Evolutionary conservation across 64 coral and sea anemone genomes (phyloP), one percentile per base, ranked within the genome.

Genomic region (Porites lutea): DNA sequence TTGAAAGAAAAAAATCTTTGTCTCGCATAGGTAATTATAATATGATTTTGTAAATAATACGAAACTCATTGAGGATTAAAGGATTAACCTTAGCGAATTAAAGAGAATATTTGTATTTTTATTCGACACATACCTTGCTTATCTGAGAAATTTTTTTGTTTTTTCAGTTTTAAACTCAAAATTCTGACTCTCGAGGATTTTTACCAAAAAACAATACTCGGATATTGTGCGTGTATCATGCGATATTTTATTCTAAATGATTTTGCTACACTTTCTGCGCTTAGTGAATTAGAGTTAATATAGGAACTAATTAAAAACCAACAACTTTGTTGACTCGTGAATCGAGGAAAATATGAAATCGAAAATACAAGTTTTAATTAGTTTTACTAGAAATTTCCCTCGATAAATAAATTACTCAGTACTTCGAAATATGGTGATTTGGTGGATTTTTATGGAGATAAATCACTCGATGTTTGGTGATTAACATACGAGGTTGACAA

Each of bases 291-390:
- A 78, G 50, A 22, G n/a, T 11, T 23, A 57, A 55, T n/a, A 27
- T 11, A 23, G 18, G 19, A 78, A 78, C 50, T 78, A 55, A 27
- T 55, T 55, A 51, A 78, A 78, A 78, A 78, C 50, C 75, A 78
- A 55, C 19, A 23, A 19, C 11, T 78, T 52, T 54, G 49, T 78
- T 20, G 51, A 52, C 48, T 51, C 15, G 47, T 10, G 48, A 57
- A 78, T 21, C 53, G 16, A 78, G 22, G 8, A 55, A 78, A 53
- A 57, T 4, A 53, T 8, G 10, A 21, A n/a, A 78, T 55, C 57
- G n/a, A 23, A 78, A 55, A 27, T 51, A 37, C 2, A 50, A 57
- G 6, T 55, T 78, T 4, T 44, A 70, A n/a, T 57, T 4, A 65
- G 18, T 65, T 65, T 65, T 65, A 65, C 62, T 5, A 13, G 62